Evolutionary conservation across 1,140 invertebrate species (phyloP).

Genomic region (Drosophila quadrilineata): DNA sequence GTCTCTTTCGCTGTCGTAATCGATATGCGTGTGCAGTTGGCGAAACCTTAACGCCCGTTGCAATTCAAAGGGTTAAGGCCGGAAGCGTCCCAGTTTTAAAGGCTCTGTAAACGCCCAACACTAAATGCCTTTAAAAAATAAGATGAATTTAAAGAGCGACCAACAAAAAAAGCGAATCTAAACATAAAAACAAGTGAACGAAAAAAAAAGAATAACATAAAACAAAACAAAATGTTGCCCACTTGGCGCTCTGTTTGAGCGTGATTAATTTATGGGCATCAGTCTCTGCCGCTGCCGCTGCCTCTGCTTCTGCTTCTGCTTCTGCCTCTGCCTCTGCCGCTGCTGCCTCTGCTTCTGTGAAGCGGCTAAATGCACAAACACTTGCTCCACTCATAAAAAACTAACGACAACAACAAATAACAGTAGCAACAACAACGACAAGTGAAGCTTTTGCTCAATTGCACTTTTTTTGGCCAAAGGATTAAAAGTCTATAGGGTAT

Average conservation of each 20-base stretch:
- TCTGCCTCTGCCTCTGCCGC: constrained; percentile 67
- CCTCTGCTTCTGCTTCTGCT: not conserved
- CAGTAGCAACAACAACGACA: constrained; percentile 2
- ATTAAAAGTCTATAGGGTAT: not conserved
- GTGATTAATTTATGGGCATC: constrained; percentile 71
- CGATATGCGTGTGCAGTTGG: constrained; percentile 64
- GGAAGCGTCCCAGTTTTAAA: constrained; percentile 60
- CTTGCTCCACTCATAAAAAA: constrained; percentile 43
- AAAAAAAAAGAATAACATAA: not conserved
- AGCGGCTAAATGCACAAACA: constrained; percentile 46
- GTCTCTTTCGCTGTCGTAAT: constrained; percentile 39
- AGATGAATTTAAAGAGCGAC: too few species aligned
- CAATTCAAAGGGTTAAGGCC: constrained; percentile 40
- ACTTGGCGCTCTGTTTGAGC: constrained; percentile 69
- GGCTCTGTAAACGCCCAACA: constrained; percentile 29
- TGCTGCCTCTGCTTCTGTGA: too few species aligned
- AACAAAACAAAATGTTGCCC: constrained; percentile 7
- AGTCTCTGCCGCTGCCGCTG: constrained; percentile 46
- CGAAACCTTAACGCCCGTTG: constrained; percentile 39
- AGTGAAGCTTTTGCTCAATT: constrained; percentile 36
- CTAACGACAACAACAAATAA: constrained; percentile 6
- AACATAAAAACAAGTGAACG: not conserved
- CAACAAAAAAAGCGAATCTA: not conserved
- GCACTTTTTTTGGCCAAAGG: constrained; percentile 23
- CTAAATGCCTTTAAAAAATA: constrained; percentile 1